Evolutionary conservation across 2,797 vertebrate species (phyloP).

Genomic region (Tenualosa ilisha): DNA sequence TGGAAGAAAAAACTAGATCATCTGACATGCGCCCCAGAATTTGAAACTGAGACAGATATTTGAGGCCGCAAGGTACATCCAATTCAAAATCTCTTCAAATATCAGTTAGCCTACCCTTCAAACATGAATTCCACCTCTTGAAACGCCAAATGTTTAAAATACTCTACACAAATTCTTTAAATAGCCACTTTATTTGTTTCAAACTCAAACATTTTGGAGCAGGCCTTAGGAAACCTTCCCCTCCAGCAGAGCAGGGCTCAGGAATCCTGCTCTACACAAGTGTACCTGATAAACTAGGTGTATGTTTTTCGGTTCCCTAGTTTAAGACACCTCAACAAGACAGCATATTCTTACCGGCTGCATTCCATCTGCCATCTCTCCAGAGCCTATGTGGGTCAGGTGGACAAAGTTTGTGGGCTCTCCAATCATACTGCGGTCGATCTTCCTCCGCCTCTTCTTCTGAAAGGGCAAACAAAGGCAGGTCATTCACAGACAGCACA

Average conservation of each 20-base stretch:
- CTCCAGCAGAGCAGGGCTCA: too few species aligned
- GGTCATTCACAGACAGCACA: background rate
- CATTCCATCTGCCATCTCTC: slow-evolving; percentile 79
- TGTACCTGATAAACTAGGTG: background rate
- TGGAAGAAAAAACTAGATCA: background rate
- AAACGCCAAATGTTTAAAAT: background rate
- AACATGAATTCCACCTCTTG: too few species aligned
- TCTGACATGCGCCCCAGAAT: background rate
- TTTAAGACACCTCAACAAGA: background rate
- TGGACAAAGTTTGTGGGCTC: slow-evolving; percentile 87
- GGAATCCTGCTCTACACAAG: background rate
- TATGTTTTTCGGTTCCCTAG: background rate
- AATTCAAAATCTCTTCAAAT: background rate
- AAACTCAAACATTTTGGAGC: background rate
- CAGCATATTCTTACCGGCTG: slow-evolving; percentile 69
- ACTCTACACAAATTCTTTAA: background rate
- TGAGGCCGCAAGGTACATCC: background rate
- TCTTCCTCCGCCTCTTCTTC: slow-evolving; percentile 80
- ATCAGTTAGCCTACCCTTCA: background rate
- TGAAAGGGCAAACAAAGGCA: slow-evolving; percentile 49
- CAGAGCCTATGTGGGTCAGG: slow-evolving; percentile 83
- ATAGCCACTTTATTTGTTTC: background rate
- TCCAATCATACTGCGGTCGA: slow-evolving; percentile 83
- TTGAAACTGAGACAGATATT: background rate
- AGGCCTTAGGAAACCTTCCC: background rate